A percentile compares a stretch with the other conserved stretches of the same genome.
Conservation (phyloP, 2,113 vertebrate genomes). For the Toxotes jaculatrix region DNA sequence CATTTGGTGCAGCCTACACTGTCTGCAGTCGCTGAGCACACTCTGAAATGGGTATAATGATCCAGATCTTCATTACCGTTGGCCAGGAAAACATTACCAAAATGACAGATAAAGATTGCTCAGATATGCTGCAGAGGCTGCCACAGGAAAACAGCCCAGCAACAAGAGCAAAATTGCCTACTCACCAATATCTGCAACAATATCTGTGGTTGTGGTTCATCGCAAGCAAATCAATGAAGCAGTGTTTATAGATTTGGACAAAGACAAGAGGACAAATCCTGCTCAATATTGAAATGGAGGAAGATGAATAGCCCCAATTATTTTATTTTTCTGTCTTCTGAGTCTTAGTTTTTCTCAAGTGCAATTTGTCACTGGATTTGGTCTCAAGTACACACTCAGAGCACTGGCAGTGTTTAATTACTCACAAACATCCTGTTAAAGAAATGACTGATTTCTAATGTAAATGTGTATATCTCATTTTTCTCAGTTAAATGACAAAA, state of each 20-base stretch:
- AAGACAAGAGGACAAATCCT: conserved; percentile 17
- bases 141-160: not conserved
- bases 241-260: conserved; percentile 35
- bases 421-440: not conserved
- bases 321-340: conserved; percentile 12
- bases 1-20: not conserved
- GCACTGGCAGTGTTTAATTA: not conserved
- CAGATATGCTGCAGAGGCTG: not conserved
- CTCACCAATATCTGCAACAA: conserved; percentile 15
- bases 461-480: not conserved
- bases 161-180: conserved; percentile 17
- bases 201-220: conserved; percentile 14
- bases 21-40: not conserved
- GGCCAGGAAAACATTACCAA: not conserved
- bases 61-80: not conserved
- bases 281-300: conserved; percentile 24
- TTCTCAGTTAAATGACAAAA: no score
- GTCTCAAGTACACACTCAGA: not conserved
- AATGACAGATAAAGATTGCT: not conserved
- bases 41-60: not conserved
- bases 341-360: conserved; percentile 4
- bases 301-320: conserved; percentile 32
- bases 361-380: conserved; percentile 10
- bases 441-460: not conserved
- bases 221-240: conserved; percentile 29